Percentiles rank a stretch among this genome's conserved stretches.
These are phyloP conservation scores for Thalassaphorura encarpata DNA, from an alignment of 1,140 invertebrate species.

Conservation along the genomic window DNA sequence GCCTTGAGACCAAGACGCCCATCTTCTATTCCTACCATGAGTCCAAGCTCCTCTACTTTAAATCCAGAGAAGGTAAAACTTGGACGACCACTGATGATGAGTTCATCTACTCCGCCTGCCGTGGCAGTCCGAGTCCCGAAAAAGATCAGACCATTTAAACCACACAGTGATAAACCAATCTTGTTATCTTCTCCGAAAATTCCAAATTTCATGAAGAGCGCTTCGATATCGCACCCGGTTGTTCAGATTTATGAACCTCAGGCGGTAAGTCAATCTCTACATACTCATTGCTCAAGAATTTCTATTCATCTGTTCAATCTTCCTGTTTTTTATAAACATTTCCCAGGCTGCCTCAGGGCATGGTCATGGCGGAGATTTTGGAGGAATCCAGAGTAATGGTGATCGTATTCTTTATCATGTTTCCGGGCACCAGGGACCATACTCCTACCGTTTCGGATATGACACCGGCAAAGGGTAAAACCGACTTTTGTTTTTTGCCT, in stretches of 20 bases:
- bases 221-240: not conserved
- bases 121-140: not conserved
- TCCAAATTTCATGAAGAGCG: conserved; percentile 11
- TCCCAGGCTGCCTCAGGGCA: conserved; percentile 19
- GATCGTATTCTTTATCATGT: conserved; percentile 41
- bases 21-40: not conserved
- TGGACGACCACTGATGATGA: conserved; percentile 28
- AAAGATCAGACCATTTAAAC: no score
- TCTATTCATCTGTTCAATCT: not conserved
- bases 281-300: not conserved
- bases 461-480: conserved; percentile 74
- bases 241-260: not conserved
- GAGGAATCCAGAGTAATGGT: conserved; percentile 32
- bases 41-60: not conserved
- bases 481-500: conserved; percentile 13
- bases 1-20: not conserved
- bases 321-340: not conserved
- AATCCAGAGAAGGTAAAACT: conserved; percentile 7
- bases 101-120: conserved; percentile 6
- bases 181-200: conserved; percentile 9
- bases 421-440: conserved; percentile 61
- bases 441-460: conserved; percentile 75
- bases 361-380: conserved; percentile 7
- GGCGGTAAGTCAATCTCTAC: not conserved
- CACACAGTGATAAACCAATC: not conserved